A percentile compares a stretch with the other conserved stretches of the same genome.
Conservation (phyloP, 2,113 vertebrate species). For the Anhinga rufa region DNA sequence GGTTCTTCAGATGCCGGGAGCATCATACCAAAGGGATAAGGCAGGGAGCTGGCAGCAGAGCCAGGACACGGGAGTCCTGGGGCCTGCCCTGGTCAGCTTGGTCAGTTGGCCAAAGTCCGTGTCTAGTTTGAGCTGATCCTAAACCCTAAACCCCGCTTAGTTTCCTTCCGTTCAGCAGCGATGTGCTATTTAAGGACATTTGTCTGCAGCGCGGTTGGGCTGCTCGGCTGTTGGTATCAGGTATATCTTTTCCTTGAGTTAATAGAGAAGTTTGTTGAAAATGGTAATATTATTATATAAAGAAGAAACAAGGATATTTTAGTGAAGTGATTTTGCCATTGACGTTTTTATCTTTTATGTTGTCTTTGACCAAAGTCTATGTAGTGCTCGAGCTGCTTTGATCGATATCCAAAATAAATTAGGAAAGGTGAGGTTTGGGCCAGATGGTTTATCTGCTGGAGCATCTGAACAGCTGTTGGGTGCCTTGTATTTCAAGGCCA, state of each 20-base stretch:
- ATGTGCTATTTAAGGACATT: background rate
- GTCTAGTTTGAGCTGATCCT: background rate
- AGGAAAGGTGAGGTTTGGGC: conserved; percentile 34
- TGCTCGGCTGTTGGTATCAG: background rate
- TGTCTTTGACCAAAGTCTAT: background rate
- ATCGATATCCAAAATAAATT: conserved; percentile 3
- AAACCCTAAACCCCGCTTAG: background rate
- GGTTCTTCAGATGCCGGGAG: background rate
- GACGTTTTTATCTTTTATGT: background rate
- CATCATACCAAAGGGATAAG: fast-evolving
- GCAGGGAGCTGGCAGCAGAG: background rate
- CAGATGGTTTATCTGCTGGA: conserved; percentile 46
- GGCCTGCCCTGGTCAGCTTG: background rate
- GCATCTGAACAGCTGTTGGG: conserved; percentile 46
- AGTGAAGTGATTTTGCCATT: background rate
- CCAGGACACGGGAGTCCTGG: fast-evolving
- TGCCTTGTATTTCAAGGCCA: conserved; percentile 6
- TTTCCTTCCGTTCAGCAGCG: background rate
- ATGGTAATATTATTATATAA: background rate
- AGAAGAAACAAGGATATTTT: background rate
- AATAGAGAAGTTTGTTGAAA: background rate
- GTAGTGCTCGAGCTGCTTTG: background rate
- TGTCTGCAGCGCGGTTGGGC: background rate
- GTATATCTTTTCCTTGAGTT: background rate
- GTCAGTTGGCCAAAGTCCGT: background rate